Conservation (phyloP, 2,888 invertebrate genomes). For the Drosophila suboccidentalis region DNA sequence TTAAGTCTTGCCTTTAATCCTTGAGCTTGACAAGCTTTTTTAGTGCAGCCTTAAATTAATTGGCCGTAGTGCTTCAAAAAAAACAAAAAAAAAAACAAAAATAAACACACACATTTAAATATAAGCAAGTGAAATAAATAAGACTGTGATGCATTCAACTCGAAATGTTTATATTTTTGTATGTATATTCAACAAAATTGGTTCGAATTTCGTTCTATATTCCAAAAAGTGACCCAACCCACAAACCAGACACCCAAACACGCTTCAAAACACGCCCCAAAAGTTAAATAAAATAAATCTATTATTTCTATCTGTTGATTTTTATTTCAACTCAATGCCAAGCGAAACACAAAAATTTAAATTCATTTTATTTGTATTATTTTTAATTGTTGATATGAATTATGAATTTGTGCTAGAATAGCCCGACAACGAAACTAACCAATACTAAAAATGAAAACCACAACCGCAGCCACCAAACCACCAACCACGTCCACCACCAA, state of each 20-base stretch:
- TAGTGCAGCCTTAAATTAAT: conserved; percentile 62
- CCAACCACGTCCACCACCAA: conserved; percentile 39
- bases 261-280: conserved; percentile 43
- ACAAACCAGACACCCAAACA: conserved; percentile 48
- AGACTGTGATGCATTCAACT: conserved; percentile 66
- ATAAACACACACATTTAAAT: conserved; percentile 41
- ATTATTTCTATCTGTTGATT: conserved; percentile 19
- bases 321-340: conserved; percentile 21
- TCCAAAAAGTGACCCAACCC: conserved; percentile 58
- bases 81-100: conserved; percentile 6
- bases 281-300: conserved; percentile 23
- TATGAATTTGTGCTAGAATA: conserved; percentile 38
- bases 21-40: conserved; percentile 68
- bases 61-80: conserved; percentile 71
- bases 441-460: conserved; percentile 36
- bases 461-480: conserved; percentile 33
- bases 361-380: conserved; percentile 8
- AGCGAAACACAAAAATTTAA: conserved; percentile 24
- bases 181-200: conserved; percentile 67
- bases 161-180: conserved; percentile 67
- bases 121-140: conserved; percentile 35
- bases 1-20: conserved; percentile 61
- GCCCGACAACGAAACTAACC: conserved; percentile 40
- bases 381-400: conserved; percentile 6
- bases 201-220: conserved; percentile 84